These are phyloP conservation scores for Leucozona laternaria DNA, from an alignment of 2,888 invertebrate species.

Conservation along the genomic window DNA sequence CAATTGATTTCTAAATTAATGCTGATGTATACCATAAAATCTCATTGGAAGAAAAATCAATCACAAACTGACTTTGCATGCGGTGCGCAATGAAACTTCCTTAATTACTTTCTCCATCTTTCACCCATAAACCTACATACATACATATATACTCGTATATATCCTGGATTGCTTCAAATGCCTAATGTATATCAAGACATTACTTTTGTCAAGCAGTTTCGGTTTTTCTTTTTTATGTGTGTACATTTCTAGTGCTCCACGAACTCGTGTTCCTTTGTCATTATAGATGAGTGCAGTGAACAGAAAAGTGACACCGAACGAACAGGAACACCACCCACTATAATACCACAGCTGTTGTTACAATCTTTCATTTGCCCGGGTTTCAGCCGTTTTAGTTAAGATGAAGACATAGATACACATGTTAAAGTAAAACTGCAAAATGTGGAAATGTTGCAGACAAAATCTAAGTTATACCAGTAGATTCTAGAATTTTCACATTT, in stretches of 20 bases:
- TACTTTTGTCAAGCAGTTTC: slow-evolving; percentile 7
- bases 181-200: neutral
- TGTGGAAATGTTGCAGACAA: too few species aligned
- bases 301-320: slow-evolving; percentile 26
- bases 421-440: too few species aligned
- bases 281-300: slow-evolving; percentile 23
- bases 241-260: neutral
- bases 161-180: neutral
- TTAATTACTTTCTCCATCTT: slow-evolving; percentile 3
- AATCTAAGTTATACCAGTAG: too few species aligned
- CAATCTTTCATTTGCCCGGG: neutral
- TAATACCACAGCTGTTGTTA: neutral
- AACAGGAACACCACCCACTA: neutral
- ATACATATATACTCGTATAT: neutral
- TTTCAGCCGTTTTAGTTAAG: neutral
- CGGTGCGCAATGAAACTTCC: neutral
- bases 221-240: neutral
- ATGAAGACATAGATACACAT: neutral
- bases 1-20: neutral
- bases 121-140: neutral
- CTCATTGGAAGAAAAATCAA: neutral
- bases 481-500: too few species aligned
- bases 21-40: neutral
- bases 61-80: slow-evolving; percentile 8
- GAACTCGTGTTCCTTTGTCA: slow-evolving; percentile 3